Percentiles rank a stretch among this genome's conserved stretches.
Conservation (phyloP, 2,113 vertebrate species). For the Cygnus buccinator region DNA sequence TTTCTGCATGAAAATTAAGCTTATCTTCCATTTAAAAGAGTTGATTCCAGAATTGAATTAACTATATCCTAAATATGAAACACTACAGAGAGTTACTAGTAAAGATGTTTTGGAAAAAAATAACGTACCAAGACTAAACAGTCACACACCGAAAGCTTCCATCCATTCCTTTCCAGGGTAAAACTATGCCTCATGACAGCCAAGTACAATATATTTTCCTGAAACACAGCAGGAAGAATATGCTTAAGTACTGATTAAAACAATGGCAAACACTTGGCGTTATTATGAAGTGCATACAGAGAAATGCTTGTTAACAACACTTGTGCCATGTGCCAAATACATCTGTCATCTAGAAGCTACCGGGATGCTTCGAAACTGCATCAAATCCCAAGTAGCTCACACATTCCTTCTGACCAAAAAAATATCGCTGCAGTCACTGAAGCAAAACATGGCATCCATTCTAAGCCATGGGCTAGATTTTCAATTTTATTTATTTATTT, state of each 20-base stretch:
- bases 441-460: slow-evolving; percentile 11
- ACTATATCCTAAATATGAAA: background rate
- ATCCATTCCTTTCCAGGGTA: background rate
- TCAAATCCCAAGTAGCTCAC: background rate
- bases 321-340: background rate
- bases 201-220: background rate
- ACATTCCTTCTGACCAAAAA: background rate
- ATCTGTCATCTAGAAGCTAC: background rate
- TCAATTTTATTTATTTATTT: background rate
- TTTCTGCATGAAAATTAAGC: background rate
- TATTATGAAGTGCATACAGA: background rate
- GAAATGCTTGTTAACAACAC: background rate
- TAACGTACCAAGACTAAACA: background rate
- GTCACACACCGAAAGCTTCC: background rate
- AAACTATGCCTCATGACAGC: background rate
- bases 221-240: background rate
- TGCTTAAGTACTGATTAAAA: slow-evolving; percentile 1
- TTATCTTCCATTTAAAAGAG: background rate
- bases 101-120: background rate
- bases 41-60: background rate
- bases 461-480: background rate
- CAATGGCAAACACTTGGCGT: background rate
- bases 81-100: background rate
- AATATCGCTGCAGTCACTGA: background rate
- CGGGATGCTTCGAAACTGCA: background rate